These are phyloP conservation scores for Yponomeuta plumbellus DNA, from an alignment of 2,888 invertebrate genomes.

Conservation along the genomic window DNA sequence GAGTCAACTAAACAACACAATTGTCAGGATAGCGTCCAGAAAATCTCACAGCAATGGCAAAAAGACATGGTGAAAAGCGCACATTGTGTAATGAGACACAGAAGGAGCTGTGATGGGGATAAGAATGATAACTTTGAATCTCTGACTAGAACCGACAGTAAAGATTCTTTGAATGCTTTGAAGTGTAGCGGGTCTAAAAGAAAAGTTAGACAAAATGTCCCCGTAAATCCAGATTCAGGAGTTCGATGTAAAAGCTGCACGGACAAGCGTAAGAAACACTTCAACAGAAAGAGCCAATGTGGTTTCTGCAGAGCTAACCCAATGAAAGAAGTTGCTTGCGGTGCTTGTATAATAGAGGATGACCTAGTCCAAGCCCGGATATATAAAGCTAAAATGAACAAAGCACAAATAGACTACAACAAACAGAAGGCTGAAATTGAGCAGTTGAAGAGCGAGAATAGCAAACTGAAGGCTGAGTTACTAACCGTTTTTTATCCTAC, in stretches of 20 bases:
- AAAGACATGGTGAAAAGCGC: slow-evolving; percentile 49
- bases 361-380: not conserved
- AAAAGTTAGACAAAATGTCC: not conserved
- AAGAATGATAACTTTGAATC: not conserved
- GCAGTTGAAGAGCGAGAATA: not conserved
- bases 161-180: not conserved
- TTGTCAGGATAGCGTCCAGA: slow-evolving; percentile 36
- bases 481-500: not conserved
- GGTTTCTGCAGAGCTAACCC: not conserved
- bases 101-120: not conserved
- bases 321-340: slow-evolving; percentile 34
- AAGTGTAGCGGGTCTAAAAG: not conserved
- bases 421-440: slow-evolving; percentile 1
- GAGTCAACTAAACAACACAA: slow-evolving; percentile 26
- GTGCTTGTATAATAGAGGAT: slow-evolving; percentile 28
- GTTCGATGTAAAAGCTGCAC: not conserved
- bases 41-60: slow-evolving; percentile 51
- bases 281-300: not conserved
- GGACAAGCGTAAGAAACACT: not conserved
- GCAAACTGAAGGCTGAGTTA: not conserved
- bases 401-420: not conserved
- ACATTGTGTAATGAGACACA: not conserved
- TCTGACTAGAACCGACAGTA: not conserved
- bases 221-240: not conserved
- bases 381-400: not conserved